Percentiles rank a stretch among this genome's conserved stretches.
Conservation (phyloP, 2,113 vertebrate species). For the Toxotes chatareus region DNA sequence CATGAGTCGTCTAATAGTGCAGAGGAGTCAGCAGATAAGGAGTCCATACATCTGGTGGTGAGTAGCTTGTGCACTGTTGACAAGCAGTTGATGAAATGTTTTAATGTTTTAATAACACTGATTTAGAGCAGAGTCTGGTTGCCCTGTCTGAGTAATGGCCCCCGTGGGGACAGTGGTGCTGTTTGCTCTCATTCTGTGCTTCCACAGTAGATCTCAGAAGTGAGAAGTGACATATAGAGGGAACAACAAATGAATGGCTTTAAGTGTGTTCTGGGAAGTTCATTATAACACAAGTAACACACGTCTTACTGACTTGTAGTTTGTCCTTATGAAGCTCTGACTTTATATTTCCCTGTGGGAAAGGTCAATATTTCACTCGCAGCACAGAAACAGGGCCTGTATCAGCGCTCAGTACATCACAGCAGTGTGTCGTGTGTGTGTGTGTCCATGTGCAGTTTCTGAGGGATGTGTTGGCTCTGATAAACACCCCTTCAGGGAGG, state of each 20-base stretch:
- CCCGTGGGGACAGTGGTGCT: background rate
- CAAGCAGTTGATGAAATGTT: too few species aligned
- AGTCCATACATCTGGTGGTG: too few species aligned
- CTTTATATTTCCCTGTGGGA: constrained; percentile 17
- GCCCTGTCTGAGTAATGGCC: background rate
- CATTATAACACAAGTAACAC: background rate
- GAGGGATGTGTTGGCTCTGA: constrained; percentile 37
- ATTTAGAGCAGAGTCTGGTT: background rate
- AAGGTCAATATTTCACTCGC: constrained; percentile 15
- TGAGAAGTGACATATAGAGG: background rate
- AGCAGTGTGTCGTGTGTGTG: too few species aligned
- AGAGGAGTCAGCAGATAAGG: background rate
- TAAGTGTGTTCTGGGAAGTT: constrained; percentile 2
- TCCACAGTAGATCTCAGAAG: background rate
- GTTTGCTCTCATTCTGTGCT: background rate
- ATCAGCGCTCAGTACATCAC: too few species aligned
- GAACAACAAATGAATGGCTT: background rate
- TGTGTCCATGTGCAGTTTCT: background rate
- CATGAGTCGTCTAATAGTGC: constrained; percentile 4
- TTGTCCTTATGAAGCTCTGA: constrained; percentile 46
- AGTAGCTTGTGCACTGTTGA: too few species aligned
- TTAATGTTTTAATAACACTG: too few species aligned
- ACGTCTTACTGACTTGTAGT: background rate
- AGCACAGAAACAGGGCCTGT: too few species aligned
- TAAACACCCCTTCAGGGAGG: constrained; percentile 38